Evolutionary conservation across 1,140 invertebrate species (phyloP).

Genomic region (Melitaea cinxia): DNA sequence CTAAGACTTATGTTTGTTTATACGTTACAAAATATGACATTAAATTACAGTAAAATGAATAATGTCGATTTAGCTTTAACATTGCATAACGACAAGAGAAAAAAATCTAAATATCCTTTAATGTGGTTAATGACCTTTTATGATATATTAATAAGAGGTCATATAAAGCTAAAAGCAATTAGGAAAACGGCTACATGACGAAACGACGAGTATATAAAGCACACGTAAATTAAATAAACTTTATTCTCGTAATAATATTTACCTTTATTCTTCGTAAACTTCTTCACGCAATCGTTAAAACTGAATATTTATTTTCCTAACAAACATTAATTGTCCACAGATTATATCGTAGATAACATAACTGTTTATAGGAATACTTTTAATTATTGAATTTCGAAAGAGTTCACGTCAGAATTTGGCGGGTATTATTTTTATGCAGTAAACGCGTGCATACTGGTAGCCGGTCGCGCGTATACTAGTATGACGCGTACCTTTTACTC

Average conservation of each 20-base stretch:
- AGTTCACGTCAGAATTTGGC: constrained; percentile 37
- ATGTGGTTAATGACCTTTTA: neutral
- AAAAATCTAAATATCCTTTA: too few relatives aligned
- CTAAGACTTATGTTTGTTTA: constrained; percentile 27
- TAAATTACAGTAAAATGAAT: constrained; percentile 1
- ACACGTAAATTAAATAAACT: constrained; percentile 40
- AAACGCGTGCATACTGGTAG: constrained; percentile 49
- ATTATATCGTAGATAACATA: constrained; percentile 38
- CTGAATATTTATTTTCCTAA: constrained; percentile 37
- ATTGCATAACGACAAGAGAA: neutral
- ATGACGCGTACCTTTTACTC: constrained; percentile 62
- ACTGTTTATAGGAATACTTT: constrained; percentile 31
- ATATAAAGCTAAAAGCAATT: constrained; percentile 8
- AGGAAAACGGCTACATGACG: constrained; percentile 14
- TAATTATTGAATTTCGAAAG: constrained; percentile 17
- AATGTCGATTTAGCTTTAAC: neutral
- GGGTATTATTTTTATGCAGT: constrained; percentile 40
- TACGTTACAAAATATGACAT: constrained; percentile 21
- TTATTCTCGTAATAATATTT: constrained; percentile 43
- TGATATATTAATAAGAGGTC: neutral
- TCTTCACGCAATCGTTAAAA: constrained; percentile 43
- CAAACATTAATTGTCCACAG: constrained; percentile 44
- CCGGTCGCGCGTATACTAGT: constrained; percentile 66
- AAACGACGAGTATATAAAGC: constrained; percentile 14
- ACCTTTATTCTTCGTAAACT: constrained; percentile 50